Conservation (phyloP, 2,113 vertebrate species). For the Strix aluco region DNA sequence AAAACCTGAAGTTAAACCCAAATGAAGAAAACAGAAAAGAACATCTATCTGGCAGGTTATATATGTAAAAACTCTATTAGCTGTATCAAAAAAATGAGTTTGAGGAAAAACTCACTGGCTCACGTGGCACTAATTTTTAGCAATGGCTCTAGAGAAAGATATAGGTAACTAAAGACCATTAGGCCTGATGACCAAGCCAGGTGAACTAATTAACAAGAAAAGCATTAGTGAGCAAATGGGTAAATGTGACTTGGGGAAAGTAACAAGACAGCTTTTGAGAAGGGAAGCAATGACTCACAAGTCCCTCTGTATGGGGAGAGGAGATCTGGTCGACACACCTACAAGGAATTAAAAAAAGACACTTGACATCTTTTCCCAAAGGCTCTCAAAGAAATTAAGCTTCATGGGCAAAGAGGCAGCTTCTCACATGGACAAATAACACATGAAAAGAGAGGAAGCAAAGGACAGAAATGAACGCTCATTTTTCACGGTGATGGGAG, state of each 20-base stretch:
- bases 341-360: background rate
- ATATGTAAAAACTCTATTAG: background rate
- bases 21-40: background rate
- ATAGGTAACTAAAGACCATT: background rate
- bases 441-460: background rate
- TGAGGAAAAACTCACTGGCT: background rate
- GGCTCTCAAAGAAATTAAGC: background rate
- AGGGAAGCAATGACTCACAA: rapidly evolving
- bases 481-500: background rate
- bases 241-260: background rate
- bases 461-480: background rate
- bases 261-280: background rate
- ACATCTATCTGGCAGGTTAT: background rate
- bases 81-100: background rate
- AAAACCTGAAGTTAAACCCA: background rate
- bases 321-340: rapidly evolving
- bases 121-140: background rate
- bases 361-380: background rate
- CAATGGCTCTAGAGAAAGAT: background rate
- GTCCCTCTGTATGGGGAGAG: background rate
- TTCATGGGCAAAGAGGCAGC: background rate
- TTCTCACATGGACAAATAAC: background rate
- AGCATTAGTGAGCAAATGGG: background rate
- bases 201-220: background rate
- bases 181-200: background rate